phyloP scores from a whole-genome alignment of 2,797 vertebrate genomes.

The Balearica regulorum region DNA sequence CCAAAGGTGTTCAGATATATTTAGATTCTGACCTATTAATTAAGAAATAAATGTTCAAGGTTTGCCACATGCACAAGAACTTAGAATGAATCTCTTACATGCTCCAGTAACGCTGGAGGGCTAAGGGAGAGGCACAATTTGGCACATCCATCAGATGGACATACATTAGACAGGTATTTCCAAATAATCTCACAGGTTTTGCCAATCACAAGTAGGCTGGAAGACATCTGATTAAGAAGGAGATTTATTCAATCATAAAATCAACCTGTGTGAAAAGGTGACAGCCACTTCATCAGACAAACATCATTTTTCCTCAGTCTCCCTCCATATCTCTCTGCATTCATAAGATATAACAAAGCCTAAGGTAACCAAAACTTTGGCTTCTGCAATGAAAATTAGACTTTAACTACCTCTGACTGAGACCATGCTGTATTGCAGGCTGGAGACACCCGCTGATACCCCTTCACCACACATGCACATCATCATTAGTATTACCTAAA shows the following conservation, averaged over 20 bases:
- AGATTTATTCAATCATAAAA: background rate
- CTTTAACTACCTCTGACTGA: background rate
- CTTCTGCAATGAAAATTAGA: background rate
- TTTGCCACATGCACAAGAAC: background rate
- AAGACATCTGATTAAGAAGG: background rate
- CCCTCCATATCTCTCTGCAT: background rate
- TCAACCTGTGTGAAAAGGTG: background rate
- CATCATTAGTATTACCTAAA: background rate
- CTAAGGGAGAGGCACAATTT: fast-evolving
- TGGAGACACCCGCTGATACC: background rate
- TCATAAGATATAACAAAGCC: background rate
- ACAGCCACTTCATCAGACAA: background rate
- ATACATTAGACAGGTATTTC: background rate
- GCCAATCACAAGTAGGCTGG: background rate
- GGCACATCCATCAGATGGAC: background rate
- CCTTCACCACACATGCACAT: fast-evolving
- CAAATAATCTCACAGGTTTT: background rate
- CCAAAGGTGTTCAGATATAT: background rate
- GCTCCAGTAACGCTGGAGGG: background rate
- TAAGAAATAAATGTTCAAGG: background rate
- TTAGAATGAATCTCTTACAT: background rate
- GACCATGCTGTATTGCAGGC: background rate
- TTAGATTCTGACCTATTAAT: background rate
- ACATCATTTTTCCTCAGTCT: background rate
- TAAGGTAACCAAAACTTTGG: background rate